Evolutionary conservation across 2,888 invertebrate species (phyloP), one percentile per base, ranked within the genome.

Genomic region (Drosophila affinis): DNA sequence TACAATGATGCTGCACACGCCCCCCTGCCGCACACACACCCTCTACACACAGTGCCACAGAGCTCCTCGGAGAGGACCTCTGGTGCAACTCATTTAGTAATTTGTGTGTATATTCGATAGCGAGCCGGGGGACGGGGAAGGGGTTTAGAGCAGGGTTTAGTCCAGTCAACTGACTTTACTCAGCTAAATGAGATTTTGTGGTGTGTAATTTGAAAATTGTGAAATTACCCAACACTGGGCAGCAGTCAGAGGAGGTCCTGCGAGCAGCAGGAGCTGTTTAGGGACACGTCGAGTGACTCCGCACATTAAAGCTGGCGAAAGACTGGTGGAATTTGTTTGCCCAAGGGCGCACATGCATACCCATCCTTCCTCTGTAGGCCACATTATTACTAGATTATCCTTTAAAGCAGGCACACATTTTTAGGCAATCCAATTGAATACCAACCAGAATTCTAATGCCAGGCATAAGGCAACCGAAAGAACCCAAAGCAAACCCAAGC

Each of bases 171-270:
- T 64, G 73, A 52, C 64, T 72, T 72, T 56, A 55, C 64, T 48
- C 64, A 65, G 72, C 73, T 65, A 72, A 72, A 73, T 72, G 64
- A 72, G 73, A 72, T 69, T 75, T 74, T 69, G 74, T 24, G 68
- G 63, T 60, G 53, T 53, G 62, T 75, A 57, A 69, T 69, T 63
- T 75, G 48, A 57, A 69, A 69, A 69, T 68, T 60, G 56, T 68
- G 47, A 64, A 72, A 72, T 72, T 72, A 59, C 51, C 55, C 62
- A 72, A 58, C 58, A 72, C 51, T 61, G 71, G 32, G 9, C 32
- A 21, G 32, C n/a, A 18, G 46, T 9, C n/a, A 24, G n/a, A 18
- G 34, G 10, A 17, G 17, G 24, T 29, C 27, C 39, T 14, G 39
- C 39, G 39, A 14, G n/a, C 1, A 39, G 39, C 14, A 7, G 14